phyloP scores from a whole-genome alignment of 1,140 invertebrate genomes.

The Dendroctonus valens region DNA sequence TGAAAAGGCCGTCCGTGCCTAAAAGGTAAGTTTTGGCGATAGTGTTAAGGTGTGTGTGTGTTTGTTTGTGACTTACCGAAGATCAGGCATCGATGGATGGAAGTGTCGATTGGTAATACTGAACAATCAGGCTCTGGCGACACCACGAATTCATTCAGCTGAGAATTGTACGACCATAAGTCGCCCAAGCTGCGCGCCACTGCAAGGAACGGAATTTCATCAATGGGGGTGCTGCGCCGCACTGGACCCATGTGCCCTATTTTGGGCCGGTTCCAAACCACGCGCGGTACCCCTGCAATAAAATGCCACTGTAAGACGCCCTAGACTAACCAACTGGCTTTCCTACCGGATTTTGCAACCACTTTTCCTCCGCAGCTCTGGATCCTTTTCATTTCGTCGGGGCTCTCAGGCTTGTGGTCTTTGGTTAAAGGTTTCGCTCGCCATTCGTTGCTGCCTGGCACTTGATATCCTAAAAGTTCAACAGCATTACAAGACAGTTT shows the following conservation, averaged over 20 bases:
- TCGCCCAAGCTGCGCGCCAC: conserved; percentile 94
- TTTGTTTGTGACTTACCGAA: conserved; percentile 60
- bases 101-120: conserved; percentile 81
- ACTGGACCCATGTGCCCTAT: conserved; percentile 78
- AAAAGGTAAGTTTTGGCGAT: conserved; percentile 60
- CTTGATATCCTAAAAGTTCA: conserved; percentile 43
- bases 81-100: conserved; percentile 80
- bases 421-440: conserved; percentile 75
- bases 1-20: conserved; percentile 96
- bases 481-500: neutral
- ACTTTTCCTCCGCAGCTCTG: conserved; percentile 85
- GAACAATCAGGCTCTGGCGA: conserved; percentile 96
- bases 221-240: conserved; percentile 78
- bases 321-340: neutral
- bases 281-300: conserved; percentile 74
- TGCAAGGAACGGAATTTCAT: conserved; percentile 95
- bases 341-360: conserved; percentile 73
- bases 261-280: conserved; percentile 93
- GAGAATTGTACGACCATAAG: conserved; percentile 94
- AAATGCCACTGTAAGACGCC: conserved; percentile 3
- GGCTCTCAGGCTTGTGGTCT: conserved; percentile 94
- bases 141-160: conserved; percentile 87
- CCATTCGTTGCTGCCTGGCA: conserved; percentile 65
- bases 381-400: conserved; percentile 83
- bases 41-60: neutral